These are phyloP conservation scores for Pampusana beccarii DNA, from an alignment of 2,113 vertebrate species.

Conservation along the genomic window DNA sequence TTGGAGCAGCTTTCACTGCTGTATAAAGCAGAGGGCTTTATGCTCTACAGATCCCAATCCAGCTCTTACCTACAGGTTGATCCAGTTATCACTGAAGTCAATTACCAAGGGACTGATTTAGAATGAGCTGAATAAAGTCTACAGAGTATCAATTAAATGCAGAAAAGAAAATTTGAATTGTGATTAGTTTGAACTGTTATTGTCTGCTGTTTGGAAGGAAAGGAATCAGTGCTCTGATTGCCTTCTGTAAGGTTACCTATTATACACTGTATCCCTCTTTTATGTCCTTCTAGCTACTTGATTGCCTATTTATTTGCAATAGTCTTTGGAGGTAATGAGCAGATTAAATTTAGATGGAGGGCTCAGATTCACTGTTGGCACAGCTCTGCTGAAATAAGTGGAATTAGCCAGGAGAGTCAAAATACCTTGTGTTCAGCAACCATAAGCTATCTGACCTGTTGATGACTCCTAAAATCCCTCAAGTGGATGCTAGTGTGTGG, in stretches of 20 bases:
- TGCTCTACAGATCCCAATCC: neutral
- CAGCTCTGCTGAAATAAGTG: conserved; percentile 40
- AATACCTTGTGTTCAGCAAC: conserved; percentile 34
- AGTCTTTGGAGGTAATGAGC: conserved; percentile 56
- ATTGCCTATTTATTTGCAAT: conserved; percentile 65
- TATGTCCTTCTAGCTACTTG: conserved; percentile 35
- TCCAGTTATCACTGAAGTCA: neutral
- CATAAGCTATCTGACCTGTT: conserved; percentile 9
- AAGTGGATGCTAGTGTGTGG: neutral
- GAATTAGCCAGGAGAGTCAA: conserved; percentile 46
- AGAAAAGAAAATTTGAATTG: conserved; percentile 28
- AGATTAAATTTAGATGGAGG: conserved; percentile 61
- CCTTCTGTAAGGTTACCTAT: conserved; percentile 14
- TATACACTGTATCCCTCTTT: neutral
- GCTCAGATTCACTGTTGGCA: conserved; percentile 38
- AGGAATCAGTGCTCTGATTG: conserved; percentile 30
- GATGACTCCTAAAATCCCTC: conserved; percentile 16
- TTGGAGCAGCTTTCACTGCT: neutral
- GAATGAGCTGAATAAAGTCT: neutral
- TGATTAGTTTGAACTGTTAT: conserved; percentile 37
- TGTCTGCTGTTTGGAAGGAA: conserved; percentile 51
- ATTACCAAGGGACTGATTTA: neutral
- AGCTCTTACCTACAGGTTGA: neutral
- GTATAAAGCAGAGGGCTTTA: neutral
- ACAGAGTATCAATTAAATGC: conserved; percentile 21